A percentile compares a stretch with the other conserved stretches of the same genome.
Conservation (phyloP, 2,888 invertebrate genomes). For the Tachina fera region DNA sequence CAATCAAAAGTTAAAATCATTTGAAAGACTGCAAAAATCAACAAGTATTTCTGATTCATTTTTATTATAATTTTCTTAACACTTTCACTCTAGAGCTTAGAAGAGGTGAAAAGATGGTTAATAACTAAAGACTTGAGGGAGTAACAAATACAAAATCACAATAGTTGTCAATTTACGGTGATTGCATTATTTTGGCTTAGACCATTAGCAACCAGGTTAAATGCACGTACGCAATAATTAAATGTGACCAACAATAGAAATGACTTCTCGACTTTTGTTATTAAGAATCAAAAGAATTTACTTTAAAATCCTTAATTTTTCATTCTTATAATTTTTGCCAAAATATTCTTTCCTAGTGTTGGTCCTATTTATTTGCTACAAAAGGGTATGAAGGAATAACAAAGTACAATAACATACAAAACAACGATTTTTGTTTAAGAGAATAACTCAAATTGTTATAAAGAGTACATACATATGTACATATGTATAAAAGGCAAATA, state of each 20-base stretch:
- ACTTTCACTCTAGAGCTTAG: neutral
- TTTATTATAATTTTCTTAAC: neutral
- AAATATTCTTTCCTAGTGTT: neutral
- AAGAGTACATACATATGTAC: neutral
- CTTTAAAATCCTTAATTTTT: neutral
- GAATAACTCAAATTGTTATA: neutral
- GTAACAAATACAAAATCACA: neutral
- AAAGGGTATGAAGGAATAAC: neutral
- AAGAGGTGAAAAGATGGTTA: neutral
- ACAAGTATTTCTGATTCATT: constrained; percentile 43
- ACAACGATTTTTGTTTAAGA: constrained; percentile 11
- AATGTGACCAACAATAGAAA: constrained; percentile 29
- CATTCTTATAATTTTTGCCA: neutral
- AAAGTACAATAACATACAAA: neutral
- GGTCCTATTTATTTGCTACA: neutral
- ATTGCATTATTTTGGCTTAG: constrained; percentile 14
- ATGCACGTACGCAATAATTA: constrained; percentile 37
- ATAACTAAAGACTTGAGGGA: neutral
- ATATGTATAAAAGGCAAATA: neutral
- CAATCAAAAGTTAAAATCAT: constrained; percentile 8
- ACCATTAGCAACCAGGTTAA: constrained; percentile 39
- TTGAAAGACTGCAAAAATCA: constrained; percentile 22
- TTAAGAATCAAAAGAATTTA: neutral
- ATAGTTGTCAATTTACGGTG: constrained; percentile 35
- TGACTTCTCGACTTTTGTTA: neutral